phyloP scores from a whole-genome alignment of 2,113 vertebrate genomes.

The Psittacara wagleri region DNA sequence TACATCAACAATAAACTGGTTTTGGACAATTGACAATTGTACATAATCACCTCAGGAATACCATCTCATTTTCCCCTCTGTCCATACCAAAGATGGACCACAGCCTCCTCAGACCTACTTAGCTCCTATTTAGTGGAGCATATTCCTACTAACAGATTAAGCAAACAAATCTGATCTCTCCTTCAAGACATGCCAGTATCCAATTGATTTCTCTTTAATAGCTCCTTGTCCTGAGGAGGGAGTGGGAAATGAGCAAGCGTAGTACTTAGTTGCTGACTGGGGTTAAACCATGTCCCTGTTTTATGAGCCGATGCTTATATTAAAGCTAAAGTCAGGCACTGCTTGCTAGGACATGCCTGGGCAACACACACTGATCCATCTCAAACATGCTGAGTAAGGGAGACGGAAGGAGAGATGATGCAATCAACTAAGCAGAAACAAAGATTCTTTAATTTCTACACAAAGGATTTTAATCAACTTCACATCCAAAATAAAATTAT shows the following conservation, averaged over 20 bases:
- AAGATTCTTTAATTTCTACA: not conserved
- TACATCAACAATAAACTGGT: not conserved
- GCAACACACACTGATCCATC: not conserved
- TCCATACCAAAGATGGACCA: not conserved
- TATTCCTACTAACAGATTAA: not conserved
- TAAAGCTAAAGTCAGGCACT: not conserved
- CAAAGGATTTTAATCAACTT: not conserved
- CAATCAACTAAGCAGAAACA: not conserved
- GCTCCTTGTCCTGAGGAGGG: not conserved
- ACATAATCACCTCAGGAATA: not conserved
- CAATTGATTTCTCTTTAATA: not conserved
- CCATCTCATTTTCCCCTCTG: not conserved
- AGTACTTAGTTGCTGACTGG: not conserved
- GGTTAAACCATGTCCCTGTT: not conserved
- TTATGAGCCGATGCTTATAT: not conserved
- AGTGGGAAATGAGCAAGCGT: not conserved
- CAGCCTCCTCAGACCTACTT: not conserved
- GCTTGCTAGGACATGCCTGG: not conserved
- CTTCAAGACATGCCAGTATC: not conserved
- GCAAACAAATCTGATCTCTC: not conserved
- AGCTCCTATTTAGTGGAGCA: not conserved
- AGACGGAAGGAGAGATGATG: not conserved
- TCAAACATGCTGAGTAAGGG: not conserved
- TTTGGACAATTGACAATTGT: not conserved
- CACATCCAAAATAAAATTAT: not conserved